Evolutionary conservation across 1,140 invertebrate genomes (phyloP), one percentile per base, ranked within the genome.

Genomic region (Delia radicum): DNA sequence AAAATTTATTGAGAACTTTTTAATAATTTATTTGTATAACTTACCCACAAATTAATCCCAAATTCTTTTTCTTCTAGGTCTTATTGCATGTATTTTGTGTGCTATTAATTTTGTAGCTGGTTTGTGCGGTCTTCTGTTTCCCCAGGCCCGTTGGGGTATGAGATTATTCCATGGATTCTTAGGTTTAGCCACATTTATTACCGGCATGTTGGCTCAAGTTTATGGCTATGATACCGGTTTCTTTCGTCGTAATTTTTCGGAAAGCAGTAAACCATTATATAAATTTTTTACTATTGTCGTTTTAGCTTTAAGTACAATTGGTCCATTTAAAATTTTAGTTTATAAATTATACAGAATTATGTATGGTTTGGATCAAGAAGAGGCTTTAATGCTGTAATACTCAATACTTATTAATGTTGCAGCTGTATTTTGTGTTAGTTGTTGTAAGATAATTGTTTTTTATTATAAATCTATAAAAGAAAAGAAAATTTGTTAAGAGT

Each of bases 181-280:
- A 3, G 78, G 79, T 13, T 55, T 85, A 24, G 29, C 77, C 62
- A 80, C 81, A 33, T 85, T 85, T 61, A 29, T 83, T 7, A 46
- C 77, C 1, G 77, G 81, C 27, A 85, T 83, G 81, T 74, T 81
- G 8, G 82, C 83, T 0, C 83, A 85, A 76, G 80, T 83, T 67
- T 81, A 77, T n/a, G 79, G 83, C 74, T 85, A 85, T 71, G 80
- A 83, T 26, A 85, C 83, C 18, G 83, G 83, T 18, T 85, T 85
- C 42, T 83, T 82, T 1, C 63, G 74, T 0, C 81, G 83, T 10
- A 83, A 85, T 29, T 81, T 82, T 77, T 42, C 37, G 7, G 6
- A 15, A 15, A 81, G 77, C 10, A 15, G 75, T 46, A 69, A 71
- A 37, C 10, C 8, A 4, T 62, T 72, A 2, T 77, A 61, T 31